Conservation (phyloP, 64 coral and sea anemone species). For the Pachyseris speciosa region DNA sequence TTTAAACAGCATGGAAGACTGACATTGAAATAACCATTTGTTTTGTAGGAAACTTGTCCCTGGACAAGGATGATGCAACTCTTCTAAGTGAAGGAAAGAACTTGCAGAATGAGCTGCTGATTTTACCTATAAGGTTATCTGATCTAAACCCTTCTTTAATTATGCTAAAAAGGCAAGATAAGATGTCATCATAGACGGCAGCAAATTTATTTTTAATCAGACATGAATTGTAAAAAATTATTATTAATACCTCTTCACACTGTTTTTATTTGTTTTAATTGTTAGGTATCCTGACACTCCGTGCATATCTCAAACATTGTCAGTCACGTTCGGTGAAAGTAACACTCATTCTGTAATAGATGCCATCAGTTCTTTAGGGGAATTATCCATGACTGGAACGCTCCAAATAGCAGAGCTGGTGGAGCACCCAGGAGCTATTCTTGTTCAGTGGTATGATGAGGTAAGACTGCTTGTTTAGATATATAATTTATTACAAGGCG, state of each 20-base stretch:
- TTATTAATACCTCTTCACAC: not conserved
- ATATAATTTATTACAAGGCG: not conserved
- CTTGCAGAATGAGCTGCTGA: slow-evolving; percentile 58
- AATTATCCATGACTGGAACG: slow-evolving; percentile 95
- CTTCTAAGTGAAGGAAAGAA: slow-evolving; percentile 68
- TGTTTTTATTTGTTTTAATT: not conserved
- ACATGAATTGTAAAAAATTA: not conserved
- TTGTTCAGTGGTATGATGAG: slow-evolving; percentile 98
- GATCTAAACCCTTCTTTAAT: too few species aligned
- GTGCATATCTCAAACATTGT: slow-evolving; percentile 92
- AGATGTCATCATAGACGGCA: too few species aligned
- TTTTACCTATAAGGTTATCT: slow-evolving; percentile 55
- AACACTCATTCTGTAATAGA: slow-evolving; percentile 76
- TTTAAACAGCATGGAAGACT: too few species aligned
- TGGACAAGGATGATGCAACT: slow-evolving; percentile 80
- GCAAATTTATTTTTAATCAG: too few species aligned
- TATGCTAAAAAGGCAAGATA: too few species aligned
- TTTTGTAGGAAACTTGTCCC: slow-evolving; percentile 62
- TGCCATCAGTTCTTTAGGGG: slow-evolving; percentile 68
- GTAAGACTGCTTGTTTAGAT: not conserved
- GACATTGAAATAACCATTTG: not conserved
- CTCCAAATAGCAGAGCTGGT: slow-evolving; percentile 88
- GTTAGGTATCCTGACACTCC: slow-evolving; percentile 87
- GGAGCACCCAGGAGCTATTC: slow-evolving; percentile 93
- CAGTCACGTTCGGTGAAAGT: slow-evolving; percentile 83